Conservation (phyloP, 1,140 invertebrate species). For the Bombus sibiricus region DNA sequence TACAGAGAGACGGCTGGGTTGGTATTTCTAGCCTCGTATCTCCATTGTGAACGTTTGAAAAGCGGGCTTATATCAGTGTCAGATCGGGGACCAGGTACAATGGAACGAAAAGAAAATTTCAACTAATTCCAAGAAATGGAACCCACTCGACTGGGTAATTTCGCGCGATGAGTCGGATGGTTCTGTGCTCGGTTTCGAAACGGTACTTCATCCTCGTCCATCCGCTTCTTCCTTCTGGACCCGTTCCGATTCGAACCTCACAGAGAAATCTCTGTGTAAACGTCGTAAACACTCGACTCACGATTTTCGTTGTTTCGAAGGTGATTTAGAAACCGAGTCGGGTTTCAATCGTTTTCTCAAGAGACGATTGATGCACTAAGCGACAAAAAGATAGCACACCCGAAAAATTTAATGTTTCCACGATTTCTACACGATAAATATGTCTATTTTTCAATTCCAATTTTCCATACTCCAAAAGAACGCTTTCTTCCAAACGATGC, state of each 20-base stretch:
- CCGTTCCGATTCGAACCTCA: slow-evolving; percentile 2
- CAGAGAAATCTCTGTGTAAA: slow-evolving; percentile 36
- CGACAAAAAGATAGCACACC: no score
- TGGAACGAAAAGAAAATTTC: slow-evolving; percentile 69
- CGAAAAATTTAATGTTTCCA: no score
- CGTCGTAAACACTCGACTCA: slow-evolving; percentile 48
- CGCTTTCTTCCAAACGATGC: neutral
- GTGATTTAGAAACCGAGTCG: slow-evolving; percentile 25
- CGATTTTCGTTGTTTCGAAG: slow-evolving; percentile 42
- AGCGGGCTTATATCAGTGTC: slow-evolving; percentile 71
- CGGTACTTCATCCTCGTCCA: slow-evolving; percentile 40
- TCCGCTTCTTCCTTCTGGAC: slow-evolving; percentile 15
- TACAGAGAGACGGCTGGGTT: neutral
- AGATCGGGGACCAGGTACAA: slow-evolving; percentile 66
- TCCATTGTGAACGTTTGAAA: slow-evolving; percentile 39
- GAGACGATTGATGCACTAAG: neutral
- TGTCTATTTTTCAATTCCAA: no score
- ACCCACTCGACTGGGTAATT: slow-evolving; percentile 73
- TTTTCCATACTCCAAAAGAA: neutral
- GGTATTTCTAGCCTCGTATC: slow-evolving; percentile 29
- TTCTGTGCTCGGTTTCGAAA: slow-evolving; percentile 57
- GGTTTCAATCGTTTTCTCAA: neutral
- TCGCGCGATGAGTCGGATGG: slow-evolving; percentile 73
- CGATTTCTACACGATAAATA: no score
- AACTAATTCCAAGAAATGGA: slow-evolving; percentile 72